Base-by-base conservation (phyloP, 2,797 vertebrate genomes). In the Smutsia gigantea region DNA sequence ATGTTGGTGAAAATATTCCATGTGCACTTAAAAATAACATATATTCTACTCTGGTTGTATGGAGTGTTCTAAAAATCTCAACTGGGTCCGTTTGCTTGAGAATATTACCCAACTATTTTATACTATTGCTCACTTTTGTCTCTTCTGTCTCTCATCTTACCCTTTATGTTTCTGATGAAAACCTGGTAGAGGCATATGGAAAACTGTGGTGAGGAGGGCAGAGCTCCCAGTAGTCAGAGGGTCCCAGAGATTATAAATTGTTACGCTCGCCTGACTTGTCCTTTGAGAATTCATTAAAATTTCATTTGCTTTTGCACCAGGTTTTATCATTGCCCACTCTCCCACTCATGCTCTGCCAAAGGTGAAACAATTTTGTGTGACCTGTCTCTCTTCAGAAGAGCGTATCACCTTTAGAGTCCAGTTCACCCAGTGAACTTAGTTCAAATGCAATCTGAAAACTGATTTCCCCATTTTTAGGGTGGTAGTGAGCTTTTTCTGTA, bases 151-250 rank as follows among this genome's bases (percentile, higher is more conserved):
- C 5, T 4, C 12, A 4, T 7, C 4, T 85, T 15, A 12, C 18
- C 31, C 1, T 3, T 25, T 19, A 29, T 14, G 5, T 64, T 90
- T 61, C 18, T 42, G 25, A 42, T 46, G n/a, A 59, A 10, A 27
- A 31, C 14, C 14, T 42, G 4, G 10, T 8, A 81, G 19, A 87
- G 9, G 9, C 2, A 34, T 2, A 31, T 9, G 2, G 31, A 46
- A 12, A 46, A 53, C 17, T 68, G 4, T 46, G 17, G 3, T 12
- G 0, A 31, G 14, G 6, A 21, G 18, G 19, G 1, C 12, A 29
- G 34, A 34, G 1, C 14, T 1, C 17, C 5, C 0, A n/a, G 29
- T 3, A 8, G 2, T 4, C 7, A 0, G 10, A 81, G 11, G 10
- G 0, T 71, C n/a, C 34, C 5, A 17, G 7, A 14, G 4, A 71